phyloP scores from a whole-genome alignment of 2,888 invertebrate genomes.

The Stenotaenia linearis region DNA sequence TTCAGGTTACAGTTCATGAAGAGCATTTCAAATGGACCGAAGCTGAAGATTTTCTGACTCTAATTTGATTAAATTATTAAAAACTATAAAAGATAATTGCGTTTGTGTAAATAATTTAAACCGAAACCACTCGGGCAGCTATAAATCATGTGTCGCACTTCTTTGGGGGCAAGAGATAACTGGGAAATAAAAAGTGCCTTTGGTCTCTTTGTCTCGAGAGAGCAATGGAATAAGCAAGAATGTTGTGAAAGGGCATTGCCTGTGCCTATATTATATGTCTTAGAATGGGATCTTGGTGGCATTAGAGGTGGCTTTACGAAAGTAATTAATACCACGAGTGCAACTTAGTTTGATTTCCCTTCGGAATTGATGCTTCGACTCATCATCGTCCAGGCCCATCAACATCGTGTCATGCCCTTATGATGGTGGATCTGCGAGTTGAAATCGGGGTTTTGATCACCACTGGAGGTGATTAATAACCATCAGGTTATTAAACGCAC shows the following conservation, averaged over 20 bases:
- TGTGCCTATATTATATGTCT: no score
- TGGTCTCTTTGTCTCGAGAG: neutral
- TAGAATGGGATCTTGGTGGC: neutral
- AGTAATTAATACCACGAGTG: neutral
- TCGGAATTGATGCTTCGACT: neutral
- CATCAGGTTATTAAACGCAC: neutral
- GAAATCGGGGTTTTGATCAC: slow-evolving; percentile 1
- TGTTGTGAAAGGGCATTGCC: neutral
- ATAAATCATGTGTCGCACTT: no score
- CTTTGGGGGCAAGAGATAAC: neutral
- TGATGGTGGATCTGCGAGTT: neutral
- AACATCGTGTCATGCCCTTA: neutral
- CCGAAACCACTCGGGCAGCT: no score
- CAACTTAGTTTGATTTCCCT: slow-evolving; percentile 12
- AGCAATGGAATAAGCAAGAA: neutral
- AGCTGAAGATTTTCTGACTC: no score
- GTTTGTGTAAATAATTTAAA: no score
- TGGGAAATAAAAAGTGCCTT: neutral
- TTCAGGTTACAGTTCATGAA: no score
- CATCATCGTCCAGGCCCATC: neutral
- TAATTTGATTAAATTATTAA: no score
- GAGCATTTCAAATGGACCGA: no score
- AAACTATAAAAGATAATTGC: no score
- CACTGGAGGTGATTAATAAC: neutral
- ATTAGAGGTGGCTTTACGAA: neutral